Evolutionary conservation across 2,113 vertebrate genomes (phyloP), one percentile per base, ranked within the genome.

Genomic region (Seriola dumerili): DNA sequence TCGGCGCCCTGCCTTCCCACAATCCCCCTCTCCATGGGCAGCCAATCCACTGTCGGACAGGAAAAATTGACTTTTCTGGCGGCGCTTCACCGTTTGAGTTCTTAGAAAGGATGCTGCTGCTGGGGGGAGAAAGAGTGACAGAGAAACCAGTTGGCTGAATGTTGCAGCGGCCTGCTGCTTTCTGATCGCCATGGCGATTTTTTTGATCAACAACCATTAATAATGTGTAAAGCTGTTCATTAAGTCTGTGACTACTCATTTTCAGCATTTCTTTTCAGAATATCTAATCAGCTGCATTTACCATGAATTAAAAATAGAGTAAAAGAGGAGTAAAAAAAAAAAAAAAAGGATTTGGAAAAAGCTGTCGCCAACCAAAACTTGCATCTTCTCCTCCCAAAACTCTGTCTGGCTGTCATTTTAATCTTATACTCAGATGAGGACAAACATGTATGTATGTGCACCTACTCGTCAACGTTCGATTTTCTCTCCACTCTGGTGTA

Each of bases 1-100:
- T 82, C 70, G 23, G 85, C 68, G 21, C 76, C 80, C 78, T 79
- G 89, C 84, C 83, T 87, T 80, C 89, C 90, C 92, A 93, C 89
- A 91, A 89, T 90, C 81, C 85, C 55, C 66, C 83, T 84, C 88
- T 84, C 79, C 76, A 46, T 65, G 3, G 86, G 85, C 76, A 40
- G 71, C 80, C 75, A 69, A 82, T 85, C 85, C 81, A 32, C 81
- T 75, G 79, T 69, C 71, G 4, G 81, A 83, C 75, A 81, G 84
- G 69, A 75, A 73, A 80, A 86, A 88, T 55, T 19, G 55, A 80
- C 85, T 83, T 91, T 89, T 73, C 87, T 88, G 85, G 88, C 81
- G 29, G 59, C 17, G 19, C 72, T 80, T 78, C 1, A 4, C 52
- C 25, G 17, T 83, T 71, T 72, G 32, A 86, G 78, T 34, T 81